A percentile compares a stretch with the other conserved stretches of the same genome.
phyloP scores from a whole-genome alignment of 2,113 vertebrate genomes.

The Grammomys surdaster region DNA sequence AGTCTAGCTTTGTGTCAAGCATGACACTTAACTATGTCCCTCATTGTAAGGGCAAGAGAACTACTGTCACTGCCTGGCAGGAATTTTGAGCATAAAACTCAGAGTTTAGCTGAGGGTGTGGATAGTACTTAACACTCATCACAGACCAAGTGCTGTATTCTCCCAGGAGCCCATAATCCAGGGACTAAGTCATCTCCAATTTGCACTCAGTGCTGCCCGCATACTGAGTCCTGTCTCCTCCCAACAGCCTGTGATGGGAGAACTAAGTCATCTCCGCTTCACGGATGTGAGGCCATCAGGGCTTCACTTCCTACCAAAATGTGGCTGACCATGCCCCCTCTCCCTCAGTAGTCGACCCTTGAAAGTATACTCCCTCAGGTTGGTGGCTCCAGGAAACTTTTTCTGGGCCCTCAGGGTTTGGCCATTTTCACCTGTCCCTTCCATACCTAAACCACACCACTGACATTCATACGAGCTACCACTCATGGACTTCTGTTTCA shows the following conservation, averaged over 20 bases:
- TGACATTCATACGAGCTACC: neutral
- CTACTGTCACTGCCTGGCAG: neutral
- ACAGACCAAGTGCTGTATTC: neutral
- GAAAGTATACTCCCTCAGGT: neutral
- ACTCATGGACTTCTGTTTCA: neutral
- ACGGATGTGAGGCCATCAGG: neutral
- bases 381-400: neutral
- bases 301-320: neutral
- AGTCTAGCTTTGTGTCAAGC: too few relatives aligned
- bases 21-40: neutral
- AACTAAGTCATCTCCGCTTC: neutral
- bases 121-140: neutral
- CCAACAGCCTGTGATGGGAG: neutral
- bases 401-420: neutral
- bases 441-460: neutral
- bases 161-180: neutral
- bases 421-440: too few relatives aligned
- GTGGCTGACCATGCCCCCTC: neutral
- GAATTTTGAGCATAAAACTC: neutral
- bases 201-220: neutral
- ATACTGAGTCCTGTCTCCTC: too few relatives aligned
- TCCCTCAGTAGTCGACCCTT: neutral
- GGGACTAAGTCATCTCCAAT: neutral
- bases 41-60: neutral
- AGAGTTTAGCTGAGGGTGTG: neutral